Base-by-base conservation (phyloP, 2,797 vertebrate species). In the Remorina albescens region DNA sequence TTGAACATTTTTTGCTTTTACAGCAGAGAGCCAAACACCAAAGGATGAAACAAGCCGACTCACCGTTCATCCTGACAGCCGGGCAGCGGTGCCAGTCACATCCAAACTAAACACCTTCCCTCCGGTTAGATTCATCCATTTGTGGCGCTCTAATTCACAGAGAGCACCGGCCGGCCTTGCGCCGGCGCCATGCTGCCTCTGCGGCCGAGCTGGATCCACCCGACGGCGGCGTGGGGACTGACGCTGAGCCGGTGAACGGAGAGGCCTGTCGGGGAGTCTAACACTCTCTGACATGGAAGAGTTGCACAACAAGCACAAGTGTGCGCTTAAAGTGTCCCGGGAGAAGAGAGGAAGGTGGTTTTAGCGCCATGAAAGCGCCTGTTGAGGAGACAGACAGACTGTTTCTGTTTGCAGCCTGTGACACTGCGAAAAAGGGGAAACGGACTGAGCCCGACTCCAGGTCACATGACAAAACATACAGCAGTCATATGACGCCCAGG, bases 11-110 rank as follows among this genome's bases (percentile, higher is more conserved):
- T 18, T 1, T 46, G 21, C 46, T 21, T 53, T 34, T n/a, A 28
- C 26, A 37, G n/a, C 6, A 47, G 47, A 55, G 21, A 32, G 25
- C 7, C 8, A 47, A 34, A 55, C 47, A 36, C 21, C 39, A 75
- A 44, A 5, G n/a, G 57, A 10, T 2, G 2, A 42, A 57, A 49
- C 18, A 6, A 62, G 19, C 10, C 0, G 70, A 88, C 94, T 94
- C 86, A 95, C 95, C 94, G 93, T 94, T 95, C 95, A 95, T 95
- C 63, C 71, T 94, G 87, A 84, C 86, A 65, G 78, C 54, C 75
- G 57, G n/a, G 34, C 86, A 75, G 64, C 78, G 64, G 47, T 8
- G 61, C 36, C 63, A 56, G 64, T 64, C 67, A 65, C 83, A 66
- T 78, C 57, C 74, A 64, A 75, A 82, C 72, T 65, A 7, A 66